Percentiles rank a stretch among this genome's conserved stretches.
Conservation (phyloP, 2,888 invertebrate species). For the Phyllotreta cruciferae region DNA sequence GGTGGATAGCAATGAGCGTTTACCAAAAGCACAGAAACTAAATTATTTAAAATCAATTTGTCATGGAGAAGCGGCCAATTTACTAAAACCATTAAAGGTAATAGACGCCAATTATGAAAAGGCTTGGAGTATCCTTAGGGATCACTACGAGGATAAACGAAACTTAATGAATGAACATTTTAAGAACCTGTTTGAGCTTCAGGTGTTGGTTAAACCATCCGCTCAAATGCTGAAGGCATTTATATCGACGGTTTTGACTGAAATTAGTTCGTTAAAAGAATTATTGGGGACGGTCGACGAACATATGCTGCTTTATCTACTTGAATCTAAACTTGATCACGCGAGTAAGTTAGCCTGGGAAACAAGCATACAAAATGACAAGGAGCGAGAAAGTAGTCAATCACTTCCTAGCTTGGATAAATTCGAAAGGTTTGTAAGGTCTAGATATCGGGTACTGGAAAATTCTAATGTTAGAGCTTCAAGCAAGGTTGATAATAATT, state of each 20-base stretch:
- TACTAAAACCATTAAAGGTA: conserved; percentile 12
- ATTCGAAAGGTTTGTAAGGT: too few species aligned
- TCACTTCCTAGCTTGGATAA: too few species aligned
- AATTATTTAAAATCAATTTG: conserved; percentile 8
- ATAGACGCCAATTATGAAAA: conserved; percentile 19
- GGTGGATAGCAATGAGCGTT: conserved; percentile 13
- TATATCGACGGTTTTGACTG: conserved; percentile 22
- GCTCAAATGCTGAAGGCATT: conserved; percentile 14
- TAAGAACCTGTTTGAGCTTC: conserved; percentile 29
- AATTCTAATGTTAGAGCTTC: too few species aligned
- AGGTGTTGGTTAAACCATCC: conserved; percentile 24
- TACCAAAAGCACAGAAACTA: conserved; percentile 14
- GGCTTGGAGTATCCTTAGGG: conserved; percentile 15
- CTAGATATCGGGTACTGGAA: too few species aligned
- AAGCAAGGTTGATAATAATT: too few species aligned
- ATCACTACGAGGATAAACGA: conserved; percentile 20
- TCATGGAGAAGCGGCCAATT: conserved; percentile 17
- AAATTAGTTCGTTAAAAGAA: conserved; percentile 8
- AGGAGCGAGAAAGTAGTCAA: too few species aligned
- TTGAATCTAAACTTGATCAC: conserved; percentile 10
- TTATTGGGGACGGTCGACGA: too few species aligned
- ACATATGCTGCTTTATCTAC: neutral
- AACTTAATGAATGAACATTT: conserved; percentile 34
- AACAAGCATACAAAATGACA: too few species aligned
- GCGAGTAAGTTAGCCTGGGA: conserved; percentile 2